These are phyloP conservation scores for Pan troglodytes DNA, from an alignment of 2,113 vertebrate species.

Conservation along the genomic window NHGRI_mPanTro3-v2.1_pri NC_072401.2:108848001-108848500, in stretches of 20 bases:
- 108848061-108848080: not conserved
- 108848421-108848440: constrained; percentile 44
- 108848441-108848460: constrained; percentile 41
- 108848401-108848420: constrained; percentile 50
- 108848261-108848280: not conserved
- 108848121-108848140: not conserved
- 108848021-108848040: not conserved
- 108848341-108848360: not conserved
- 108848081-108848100: not conserved
- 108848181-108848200: not conserved
- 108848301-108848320: not conserved
- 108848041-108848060: not conserved
- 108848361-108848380: constrained; percentile 43
- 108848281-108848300: not conserved
- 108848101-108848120: not conserved
- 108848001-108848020: not conserved
- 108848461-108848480: constrained; percentile 37
- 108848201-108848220: not conserved
- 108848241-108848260: not conserved
- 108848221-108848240: not conserved
- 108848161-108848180: not conserved
- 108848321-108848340: constrained; percentile 32
- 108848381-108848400: constrained; percentile 53
- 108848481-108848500: not conserved
- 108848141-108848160: not conserved